Evolutionary conservation across 2,113 vertebrate species (phyloP), one percentile per base, ranked within the genome.

Genomic region (Ceyx margarethae): DNA sequence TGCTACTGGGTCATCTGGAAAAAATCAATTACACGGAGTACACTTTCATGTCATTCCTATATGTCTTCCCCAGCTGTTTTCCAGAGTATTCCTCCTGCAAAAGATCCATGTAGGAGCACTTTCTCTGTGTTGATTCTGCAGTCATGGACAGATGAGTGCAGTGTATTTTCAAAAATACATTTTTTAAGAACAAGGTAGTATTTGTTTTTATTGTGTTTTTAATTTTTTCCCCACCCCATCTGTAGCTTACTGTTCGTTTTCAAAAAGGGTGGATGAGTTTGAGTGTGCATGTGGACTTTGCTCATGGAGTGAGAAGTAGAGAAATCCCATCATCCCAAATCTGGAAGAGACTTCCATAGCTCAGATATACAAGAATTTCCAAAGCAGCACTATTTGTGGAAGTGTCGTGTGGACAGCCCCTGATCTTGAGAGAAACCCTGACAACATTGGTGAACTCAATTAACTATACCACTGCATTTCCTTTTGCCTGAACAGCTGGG

Each of bases 1-100:
- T 92, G 94, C 94, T 95, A 95, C 92, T 95, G 89, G 69, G 29
- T 89, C 87, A 94, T 95, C 91, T 94, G 90, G 95, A 97, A 95
- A 85, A 94, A 94, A 96, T 95, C 73, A 96, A 93, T 29, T 51
- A 60, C 84, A 91, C 77, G 23, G 93, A 94, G 90, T 89, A 67
- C 69, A 62, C 64, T 87, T 95, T 95, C 69, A 67, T 94, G 91
- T 94, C 81, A 61, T 43, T 45, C 42, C 43, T 91, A 3, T 69
- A 72, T 87, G 65, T 53, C 81, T 91, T 94, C 72, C 57, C 81
- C 94, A 95, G 85, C 89, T 96, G 94, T 86, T 95, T 87, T 79
- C 74, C 91, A 95, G 77, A 90, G 64, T 43, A 35, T 29, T 85
- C 1, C 19, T 85, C 82, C 61, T 94, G 85, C 57, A 62, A 91